phyloP scores from a whole-genome alignment of 2,888 invertebrate genomes.

The Melangyna quadrimaculata region DNA sequence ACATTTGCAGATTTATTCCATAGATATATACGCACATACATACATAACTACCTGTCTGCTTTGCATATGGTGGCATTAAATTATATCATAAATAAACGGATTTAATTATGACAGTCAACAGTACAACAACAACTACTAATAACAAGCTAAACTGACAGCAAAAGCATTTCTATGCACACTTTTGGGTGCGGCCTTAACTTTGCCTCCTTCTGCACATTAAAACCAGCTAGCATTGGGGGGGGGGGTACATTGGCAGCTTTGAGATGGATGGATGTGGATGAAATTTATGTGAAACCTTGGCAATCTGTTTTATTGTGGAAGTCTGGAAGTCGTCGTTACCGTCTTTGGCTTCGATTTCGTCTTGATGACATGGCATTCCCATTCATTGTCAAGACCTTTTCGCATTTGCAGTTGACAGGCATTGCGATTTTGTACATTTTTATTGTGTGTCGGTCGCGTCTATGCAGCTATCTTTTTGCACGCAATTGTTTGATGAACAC shows the following conservation, averaged over 20 bases:
- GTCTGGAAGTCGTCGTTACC: conserved; percentile 41
- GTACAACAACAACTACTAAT: conserved; percentile 24
- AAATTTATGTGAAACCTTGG: conserved; percentile 63
- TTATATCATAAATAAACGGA: conserved; percentile 57
- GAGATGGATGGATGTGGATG: conserved; percentile 21
- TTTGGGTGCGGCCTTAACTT: conserved; percentile 55
- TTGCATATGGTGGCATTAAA: conserved; percentile 59
- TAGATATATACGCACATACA: not conserved
- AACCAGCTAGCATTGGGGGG: no score
- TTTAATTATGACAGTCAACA: conserved; percentile 59
- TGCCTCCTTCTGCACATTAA: not conserved
- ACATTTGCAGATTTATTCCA: conserved; percentile 22
- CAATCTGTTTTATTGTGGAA: conserved; percentile 44
- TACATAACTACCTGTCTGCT: not conserved
- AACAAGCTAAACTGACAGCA: conserved; percentile 20
- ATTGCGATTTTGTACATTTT: conserved; percentile 28
- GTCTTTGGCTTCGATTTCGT: conserved; percentile 1
- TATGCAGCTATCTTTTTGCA: conserved; percentile 29
- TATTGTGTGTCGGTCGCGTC: conserved; percentile 46
- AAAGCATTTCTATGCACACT: conserved; percentile 26
- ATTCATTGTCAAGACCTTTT: conserved; percentile 67
- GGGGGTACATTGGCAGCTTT: conserved; percentile 27
- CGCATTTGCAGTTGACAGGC: conserved; percentile 55
- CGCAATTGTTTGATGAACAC: conserved; percentile 63
- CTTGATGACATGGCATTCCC: no score